A percentile compares a stretch with the other conserved stretches of the same genome.
These are phyloP conservation scores for Serranus cabrilla DNA, from an alignment of 2,797 vertebrate genomes.

Conservation along the genomic window DNA sequence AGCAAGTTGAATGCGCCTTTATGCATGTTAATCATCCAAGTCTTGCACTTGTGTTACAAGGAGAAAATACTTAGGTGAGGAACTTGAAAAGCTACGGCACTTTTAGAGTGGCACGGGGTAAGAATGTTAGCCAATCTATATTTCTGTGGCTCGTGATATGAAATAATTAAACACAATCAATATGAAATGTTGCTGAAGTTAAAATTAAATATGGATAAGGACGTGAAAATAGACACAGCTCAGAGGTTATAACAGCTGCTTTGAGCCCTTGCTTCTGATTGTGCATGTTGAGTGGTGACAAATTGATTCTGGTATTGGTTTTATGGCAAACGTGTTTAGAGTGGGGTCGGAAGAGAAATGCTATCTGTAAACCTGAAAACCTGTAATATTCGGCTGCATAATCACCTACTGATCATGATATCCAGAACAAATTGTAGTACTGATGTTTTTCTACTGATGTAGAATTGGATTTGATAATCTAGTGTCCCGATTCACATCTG, in stretches of 20 bases:
- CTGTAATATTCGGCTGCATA: constrained; percentile 31
- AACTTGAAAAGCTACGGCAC: constrained; percentile 24
- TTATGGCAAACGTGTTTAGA: constrained; percentile 45
- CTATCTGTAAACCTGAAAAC: constrained; percentile 33
- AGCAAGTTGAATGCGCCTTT: constrained; percentile 78
- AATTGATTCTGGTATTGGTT: constrained; percentile 58
- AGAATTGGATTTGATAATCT: constrained; percentile 72
- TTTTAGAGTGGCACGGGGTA: background rate
- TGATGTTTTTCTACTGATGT: constrained; percentile 52
- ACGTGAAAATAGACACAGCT: constrained; percentile 44
- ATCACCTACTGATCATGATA: constrained; percentile 54
- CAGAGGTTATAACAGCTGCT: constrained; percentile 51
- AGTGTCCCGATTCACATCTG: constrained; percentile 64
- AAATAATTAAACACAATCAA: constrained; percentile 49
- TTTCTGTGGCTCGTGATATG: constrained; percentile 32
- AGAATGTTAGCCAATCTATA: background rate
- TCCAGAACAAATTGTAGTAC: constrained; percentile 29
- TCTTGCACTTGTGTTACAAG: constrained; percentile 50
- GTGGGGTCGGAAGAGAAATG: constrained; percentile 39
- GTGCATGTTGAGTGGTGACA: constrained; percentile 50
- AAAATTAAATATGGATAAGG: constrained; percentile 49
- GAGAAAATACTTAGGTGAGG: constrained; percentile 33
- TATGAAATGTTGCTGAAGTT: constrained; percentile 33
- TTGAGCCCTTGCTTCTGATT: constrained; percentile 15
- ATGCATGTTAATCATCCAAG: constrained; percentile 81